Evolutionary conservation across 2,797 vertebrate genomes (phyloP), one percentile per base, ranked within the genome.

Genomic region (Hipposideros larvatus): DNA sequence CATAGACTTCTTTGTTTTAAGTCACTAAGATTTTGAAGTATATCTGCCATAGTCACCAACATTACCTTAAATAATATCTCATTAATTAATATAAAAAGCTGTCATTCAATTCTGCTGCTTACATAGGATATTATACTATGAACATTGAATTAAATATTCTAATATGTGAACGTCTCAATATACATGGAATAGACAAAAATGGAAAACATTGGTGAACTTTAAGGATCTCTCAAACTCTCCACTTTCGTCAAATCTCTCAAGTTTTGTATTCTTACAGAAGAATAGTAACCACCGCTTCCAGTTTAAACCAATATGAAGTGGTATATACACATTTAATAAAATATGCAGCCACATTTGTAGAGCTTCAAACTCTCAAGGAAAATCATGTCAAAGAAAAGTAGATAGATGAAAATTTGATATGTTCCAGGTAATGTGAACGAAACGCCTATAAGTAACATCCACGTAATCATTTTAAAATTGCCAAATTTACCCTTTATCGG

Each of bases 401-500:
- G 48, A 78, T 2, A 28, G 6, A 68, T 61, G 4, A 86, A 95
- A 91, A 83, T 7, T 41, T 84, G 57, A n/a, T 53, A 77, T 41
- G 70, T 95, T 71, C 34, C 70, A 95, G 80, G 41, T 71, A 79
- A 48, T 51, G 28, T 70, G 53, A 91, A 75, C 46, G 59, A 75
- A 87, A 66, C 1, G 18, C 43, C 51, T 46, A 89, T 78, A 83
- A 94, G 73, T 77, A 85, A 78, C 28, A 93, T 77, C 11, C 34
- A 74, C 31, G 70, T 43, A 46, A 75, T 71, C 22, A 28, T 70
- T 63, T 24, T 4, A 80, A 96, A 84, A 74, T 57, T 34, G 88
- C 24, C 13, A 77, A 48, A 57, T 63, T 61, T 18, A 68, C 43
- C 51, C 48, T 88, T 77, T 71, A 63, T 87, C 88, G 43, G 19